These are phyloP conservation scores for Chrysomallon squamiferum DNA, from an alignment of 1,140 invertebrate genomes.

Conservation along the genomic window DNA sequence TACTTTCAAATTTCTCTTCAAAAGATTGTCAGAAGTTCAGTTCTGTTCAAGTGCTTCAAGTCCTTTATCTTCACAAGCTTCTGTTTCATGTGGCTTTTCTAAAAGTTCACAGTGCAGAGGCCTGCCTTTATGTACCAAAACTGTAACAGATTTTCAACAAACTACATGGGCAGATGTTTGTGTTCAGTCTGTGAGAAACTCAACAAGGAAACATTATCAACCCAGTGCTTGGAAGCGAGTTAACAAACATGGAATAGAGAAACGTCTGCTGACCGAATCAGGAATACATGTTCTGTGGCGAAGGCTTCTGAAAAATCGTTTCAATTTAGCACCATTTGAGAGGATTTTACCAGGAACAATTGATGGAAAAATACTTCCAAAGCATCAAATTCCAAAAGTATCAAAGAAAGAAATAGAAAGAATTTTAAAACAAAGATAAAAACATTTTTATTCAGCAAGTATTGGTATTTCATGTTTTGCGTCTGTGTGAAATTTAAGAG, in stretches of 20 bases:
- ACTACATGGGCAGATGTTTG: not conserved
- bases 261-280: slow-evolving; percentile 14
- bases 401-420: too few species aligned
- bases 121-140: too few species aligned
- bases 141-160: not conserved
- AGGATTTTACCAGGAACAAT: slow-evolving; percentile 18
- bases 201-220: slow-evolving; percentile 22
- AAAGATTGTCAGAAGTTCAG: too few species aligned
- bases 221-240: slow-evolving; percentile 33
- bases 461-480: too few species aligned
- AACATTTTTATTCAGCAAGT: too few species aligned
- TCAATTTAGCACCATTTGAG: slow-evolving; percentile 22
- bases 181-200: slow-evolving; percentile 11
- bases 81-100: too few species aligned
- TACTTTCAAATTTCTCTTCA: too few species aligned
- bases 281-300: slow-evolving; percentile 31
- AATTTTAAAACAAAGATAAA: too few species aligned
- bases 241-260: slow-evolving; percentile 33
- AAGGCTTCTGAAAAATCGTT: slow-evolving; percentile 24
- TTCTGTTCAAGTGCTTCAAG: too few species aligned
- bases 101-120: too few species aligned
- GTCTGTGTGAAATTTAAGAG: too few species aligned
- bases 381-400: slow-evolving; percentile 9
- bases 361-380: slow-evolving; percentile 22
- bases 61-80: too few species aligned